Conservation (phyloP, 2,888 invertebrate genomes). For the Cataglyphis rosenhaueri region DNA sequence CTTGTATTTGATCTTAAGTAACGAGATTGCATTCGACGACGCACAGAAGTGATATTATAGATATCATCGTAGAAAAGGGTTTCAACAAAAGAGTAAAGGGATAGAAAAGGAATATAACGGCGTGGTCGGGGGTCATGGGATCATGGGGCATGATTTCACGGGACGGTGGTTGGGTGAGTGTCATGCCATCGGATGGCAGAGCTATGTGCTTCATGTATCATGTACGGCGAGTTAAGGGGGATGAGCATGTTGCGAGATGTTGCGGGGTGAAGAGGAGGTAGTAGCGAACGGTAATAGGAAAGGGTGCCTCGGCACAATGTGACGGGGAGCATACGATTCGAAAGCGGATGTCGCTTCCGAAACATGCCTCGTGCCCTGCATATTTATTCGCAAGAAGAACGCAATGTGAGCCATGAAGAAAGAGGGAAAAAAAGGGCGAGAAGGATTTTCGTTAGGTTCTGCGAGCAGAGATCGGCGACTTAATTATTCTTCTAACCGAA, state of each 20-base stretch:
- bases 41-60: slow-evolving; percentile 18
- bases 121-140: slow-evolving; percentile 70
- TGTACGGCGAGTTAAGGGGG: slow-evolving; percentile 69
- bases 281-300: slow-evolving; percentile 69
- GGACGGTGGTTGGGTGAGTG: slow-evolving; percentile 81
- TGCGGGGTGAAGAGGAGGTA: slow-evolving; percentile 29
- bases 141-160: slow-evolving; percentile 83
- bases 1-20: slow-evolving; percentile 1
- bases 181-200: slow-evolving; percentile 79
- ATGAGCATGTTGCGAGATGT: neutral
- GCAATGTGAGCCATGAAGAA: slow-evolving; percentile 8
- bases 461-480: slow-evolving; percentile 27
- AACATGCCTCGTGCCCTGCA: slow-evolving; percentile 64
- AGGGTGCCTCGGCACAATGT: slow-evolving; percentile 69
- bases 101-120: slow-evolving; percentile 40
- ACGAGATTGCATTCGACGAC: slow-evolving; percentile 4
- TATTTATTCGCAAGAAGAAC: slow-evolving; percentile 61
- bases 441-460: slow-evolving; percentile 39
- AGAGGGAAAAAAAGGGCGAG: neutral
- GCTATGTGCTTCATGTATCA: slow-evolving; percentile 79
- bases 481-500: neutral
- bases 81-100: slow-evolving; percentile 49
- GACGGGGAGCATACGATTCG: slow-evolving; percentile 73
- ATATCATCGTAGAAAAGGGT: slow-evolving; percentile 35
- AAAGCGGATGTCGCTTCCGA: slow-evolving; percentile 77